Evolutionary conservation across 2,113 vertebrate species (phyloP).

Genomic region (Prolemur simus): DNA sequence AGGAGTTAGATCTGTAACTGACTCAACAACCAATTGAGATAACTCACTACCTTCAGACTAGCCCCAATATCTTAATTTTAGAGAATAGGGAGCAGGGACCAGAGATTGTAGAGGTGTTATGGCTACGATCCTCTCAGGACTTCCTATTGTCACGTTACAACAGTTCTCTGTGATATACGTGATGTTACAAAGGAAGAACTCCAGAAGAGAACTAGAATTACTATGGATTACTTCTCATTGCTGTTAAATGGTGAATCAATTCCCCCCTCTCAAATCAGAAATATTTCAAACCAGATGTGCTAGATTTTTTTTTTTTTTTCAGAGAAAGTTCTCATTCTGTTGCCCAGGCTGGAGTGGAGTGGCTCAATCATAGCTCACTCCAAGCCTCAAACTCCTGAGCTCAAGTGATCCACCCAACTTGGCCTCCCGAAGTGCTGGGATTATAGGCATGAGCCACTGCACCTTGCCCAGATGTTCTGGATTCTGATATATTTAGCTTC

Average conservation of each 20-base stretch:
- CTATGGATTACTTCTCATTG: neutral
- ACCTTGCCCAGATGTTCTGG: neutral
- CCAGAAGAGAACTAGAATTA: neutral
- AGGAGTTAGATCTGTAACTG: no score
- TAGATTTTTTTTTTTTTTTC: no score
- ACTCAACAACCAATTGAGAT: no score
- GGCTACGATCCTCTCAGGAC: neutral
- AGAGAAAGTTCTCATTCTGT: no score
- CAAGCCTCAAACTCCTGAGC: no score
- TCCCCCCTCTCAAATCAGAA: neutral
- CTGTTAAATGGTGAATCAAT: neutral
- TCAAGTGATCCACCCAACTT: no score
- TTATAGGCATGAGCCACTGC: no score
- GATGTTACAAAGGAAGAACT: neutral
- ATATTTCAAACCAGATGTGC: neutral
- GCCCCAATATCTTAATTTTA: neutral
- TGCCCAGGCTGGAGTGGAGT: no score
- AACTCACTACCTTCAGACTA: no score
- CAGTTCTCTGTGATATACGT: neutral
- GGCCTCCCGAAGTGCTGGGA: no score
- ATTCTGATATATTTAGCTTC: neutral
- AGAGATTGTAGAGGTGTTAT: neutral
- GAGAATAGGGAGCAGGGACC: neutral
- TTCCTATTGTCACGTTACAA: neutral
- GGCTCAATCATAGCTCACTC: no score